Percentiles rank a stretch among this genome's conserved stretches.
Evolutionary conservation across 2,113 vertebrate species (phyloP).

Genomic region (Notothenia rossii): DNA sequence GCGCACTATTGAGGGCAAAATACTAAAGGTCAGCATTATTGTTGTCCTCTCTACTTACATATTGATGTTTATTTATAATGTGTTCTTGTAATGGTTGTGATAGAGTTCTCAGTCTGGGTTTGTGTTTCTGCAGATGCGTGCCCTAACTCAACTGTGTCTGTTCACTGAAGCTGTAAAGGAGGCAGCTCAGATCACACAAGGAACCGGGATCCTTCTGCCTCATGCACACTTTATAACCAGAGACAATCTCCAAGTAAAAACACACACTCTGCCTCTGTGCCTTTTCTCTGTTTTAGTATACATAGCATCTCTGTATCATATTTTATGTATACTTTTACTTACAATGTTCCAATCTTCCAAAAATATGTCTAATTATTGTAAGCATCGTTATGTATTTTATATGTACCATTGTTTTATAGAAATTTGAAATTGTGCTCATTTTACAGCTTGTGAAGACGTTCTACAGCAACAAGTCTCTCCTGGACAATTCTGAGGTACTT

Average conservation of each 20-base stretch:
- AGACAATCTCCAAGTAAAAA: slow-evolving; percentile 59
- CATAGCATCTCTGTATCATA: too few species aligned
- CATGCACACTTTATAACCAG: slow-evolving; percentile 38
- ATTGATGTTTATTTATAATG: neutral
- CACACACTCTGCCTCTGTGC: neutral
- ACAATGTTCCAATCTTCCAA: neutral
- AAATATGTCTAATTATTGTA: neutral
- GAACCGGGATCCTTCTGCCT: slow-evolving; percentile 59
- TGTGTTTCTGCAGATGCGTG: slow-evolving; percentile 59
- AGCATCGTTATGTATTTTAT: neutral
- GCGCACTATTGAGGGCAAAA: slow-evolving; percentile 86
- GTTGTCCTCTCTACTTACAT: neutral
- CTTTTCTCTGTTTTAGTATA: neutral
- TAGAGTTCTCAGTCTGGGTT: slow-evolving; percentile 2
- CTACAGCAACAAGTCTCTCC: slow-evolving; percentile 62
- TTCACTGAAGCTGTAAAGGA: slow-evolving; percentile 80
- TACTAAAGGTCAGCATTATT: slow-evolving; percentile 89
- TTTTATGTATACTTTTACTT: too few species aligned
- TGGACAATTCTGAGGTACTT: slow-evolving; percentile 74
- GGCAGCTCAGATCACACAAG: slow-evolving; percentile 60
- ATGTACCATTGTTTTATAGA: neutral
- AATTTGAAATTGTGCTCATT: slow-evolving; percentile 5
- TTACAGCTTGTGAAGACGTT: slow-evolving; percentile 65
- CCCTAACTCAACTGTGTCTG: slow-evolving; percentile 77
- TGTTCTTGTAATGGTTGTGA: neutral